Percentiles rank a stretch among this genome's conserved stretches.
phyloP scores from a whole-genome alignment of 2,113 vertebrate genomes.

The Talpa occidentalis region DNA sequence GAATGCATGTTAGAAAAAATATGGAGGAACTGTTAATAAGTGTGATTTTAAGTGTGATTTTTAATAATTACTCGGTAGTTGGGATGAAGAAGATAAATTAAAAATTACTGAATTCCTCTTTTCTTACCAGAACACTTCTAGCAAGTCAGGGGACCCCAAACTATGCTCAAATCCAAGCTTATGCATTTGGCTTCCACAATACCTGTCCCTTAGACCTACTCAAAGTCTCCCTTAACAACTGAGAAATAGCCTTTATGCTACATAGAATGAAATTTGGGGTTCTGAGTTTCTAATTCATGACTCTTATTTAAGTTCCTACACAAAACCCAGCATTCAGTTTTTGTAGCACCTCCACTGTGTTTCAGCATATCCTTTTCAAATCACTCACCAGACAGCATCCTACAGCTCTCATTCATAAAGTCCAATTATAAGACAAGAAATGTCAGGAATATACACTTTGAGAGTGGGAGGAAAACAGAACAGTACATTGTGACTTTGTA shows the following conservation, averaged over 20 bases:
- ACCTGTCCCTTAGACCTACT: neutral
- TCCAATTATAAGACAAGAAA: conserved; percentile 87
- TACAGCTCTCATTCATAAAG: conserved; percentile 88
- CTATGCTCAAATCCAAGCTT: neutral
- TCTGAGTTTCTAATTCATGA: conserved; percentile 68
- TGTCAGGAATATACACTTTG: conserved; percentile 85
- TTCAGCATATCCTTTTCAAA: conserved; percentile 78
- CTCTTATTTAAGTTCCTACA: conserved; percentile 63
- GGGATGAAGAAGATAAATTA: conserved; percentile 1
- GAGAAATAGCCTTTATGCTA: conserved; percentile 57
- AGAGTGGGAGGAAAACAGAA: conserved; percentile 87
- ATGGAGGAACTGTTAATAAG: conserved; percentile 10
- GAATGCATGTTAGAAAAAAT: neutral
- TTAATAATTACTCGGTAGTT: neutral
- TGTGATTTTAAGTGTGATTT: neutral
- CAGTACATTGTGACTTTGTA: conserved; percentile 85
- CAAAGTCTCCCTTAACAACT: neutral
- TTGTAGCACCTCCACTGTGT: conserved; percentile 74
- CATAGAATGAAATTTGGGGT: conserved; percentile 40
- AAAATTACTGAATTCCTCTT: neutral
- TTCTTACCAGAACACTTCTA: neutral
- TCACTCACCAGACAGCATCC: conserved; percentile 83
- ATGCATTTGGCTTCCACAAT: neutral
- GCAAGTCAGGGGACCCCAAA: neutral
- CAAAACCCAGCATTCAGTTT: conserved; percentile 62